Percentiles rank a stretch among this genome's conserved stretches.
These are phyloP conservation scores for Pseudochaenichthys georgianus DNA, from an alignment of 2,797 vertebrate genomes.

Conservation along the genomic window DNA sequence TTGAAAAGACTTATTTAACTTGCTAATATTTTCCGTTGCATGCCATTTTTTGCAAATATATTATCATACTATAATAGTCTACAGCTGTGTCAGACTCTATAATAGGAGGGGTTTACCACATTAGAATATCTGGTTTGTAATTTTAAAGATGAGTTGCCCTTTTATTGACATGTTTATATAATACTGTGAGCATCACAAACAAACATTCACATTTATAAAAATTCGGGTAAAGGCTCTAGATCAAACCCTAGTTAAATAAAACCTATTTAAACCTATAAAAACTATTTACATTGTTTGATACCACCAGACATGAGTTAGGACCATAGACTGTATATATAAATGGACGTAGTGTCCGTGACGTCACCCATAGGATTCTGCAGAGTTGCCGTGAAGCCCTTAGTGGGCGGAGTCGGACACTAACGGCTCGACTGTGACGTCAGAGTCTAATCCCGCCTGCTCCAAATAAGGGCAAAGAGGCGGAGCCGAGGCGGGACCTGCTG, in stretches of 20 bases:
- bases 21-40: constrained; percentile 9
- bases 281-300: background rate
- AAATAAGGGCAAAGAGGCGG: no score
- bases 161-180: background rate
- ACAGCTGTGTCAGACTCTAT: background rate
- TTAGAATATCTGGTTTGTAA: background rate
- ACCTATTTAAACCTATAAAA: background rate
- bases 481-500: no score
- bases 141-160: background rate
- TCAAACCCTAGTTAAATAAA: background rate
- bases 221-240: background rate
- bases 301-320: constrained; percentile 1
- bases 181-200: background rate
- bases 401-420: no score
- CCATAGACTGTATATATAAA: no score
- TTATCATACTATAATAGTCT: background rate
- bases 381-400: no score
- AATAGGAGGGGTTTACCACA: background rate
- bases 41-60: background rate
- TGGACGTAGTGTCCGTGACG: no score
- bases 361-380: no score
- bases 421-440: no score
- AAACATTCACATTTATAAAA: background rate
- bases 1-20: background rate
- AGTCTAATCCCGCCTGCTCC: no score